Evolutionary conservation across 2,888 invertebrate genomes (phyloP), one percentile per base, ranked within the genome.

Genomic region (Dioctria rufipes): DNA sequence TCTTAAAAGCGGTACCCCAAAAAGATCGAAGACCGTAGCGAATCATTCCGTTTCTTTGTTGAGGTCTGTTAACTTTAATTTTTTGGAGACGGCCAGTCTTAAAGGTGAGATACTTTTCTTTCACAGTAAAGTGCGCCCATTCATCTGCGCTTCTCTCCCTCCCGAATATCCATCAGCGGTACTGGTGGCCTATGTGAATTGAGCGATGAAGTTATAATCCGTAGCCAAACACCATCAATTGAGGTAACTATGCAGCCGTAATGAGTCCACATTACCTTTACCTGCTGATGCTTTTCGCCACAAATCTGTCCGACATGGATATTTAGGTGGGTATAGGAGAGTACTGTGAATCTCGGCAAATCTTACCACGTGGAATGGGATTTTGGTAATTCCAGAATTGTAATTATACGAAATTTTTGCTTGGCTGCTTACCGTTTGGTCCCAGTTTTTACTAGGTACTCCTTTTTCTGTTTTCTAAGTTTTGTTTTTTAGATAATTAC

Each of bases 381-480:
- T 51, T 54, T 71, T 3, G 65, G 61, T 46, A 46, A 61, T 71
- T 67, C 73, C 71, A 65, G 71, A 43, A 63, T 58, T 11, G 79
- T 81, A 81, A 81, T 81, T 81, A 73, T 66, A 80, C 80, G 80
- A 81, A 81, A 80, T 80, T 81, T 75, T 81, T 81, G 75, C 80
- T 81, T 79, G 54, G n/a, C 54, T 71, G 51, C 37, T 71, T 51
- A 78, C 69, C 66, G 77, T 78, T 78, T 71, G 79, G 25, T 67
- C 79, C 61, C 78, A 79, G 71, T 79, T 79, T 79, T 81, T 79
- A 75, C 13, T 80, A 43, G 40, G 58, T 49, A 39, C 54, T 69
- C 25, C 25, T 25, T 25, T 25, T 25, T 25, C 25, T 71, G 78
- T 78, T 73, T 42, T 78, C 49, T 78, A 78, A 71, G 63, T 61